Evolutionary conservation across 23 tunicate species (phyloP).

Genomic region (Halocynthia aurantium): DNA sequence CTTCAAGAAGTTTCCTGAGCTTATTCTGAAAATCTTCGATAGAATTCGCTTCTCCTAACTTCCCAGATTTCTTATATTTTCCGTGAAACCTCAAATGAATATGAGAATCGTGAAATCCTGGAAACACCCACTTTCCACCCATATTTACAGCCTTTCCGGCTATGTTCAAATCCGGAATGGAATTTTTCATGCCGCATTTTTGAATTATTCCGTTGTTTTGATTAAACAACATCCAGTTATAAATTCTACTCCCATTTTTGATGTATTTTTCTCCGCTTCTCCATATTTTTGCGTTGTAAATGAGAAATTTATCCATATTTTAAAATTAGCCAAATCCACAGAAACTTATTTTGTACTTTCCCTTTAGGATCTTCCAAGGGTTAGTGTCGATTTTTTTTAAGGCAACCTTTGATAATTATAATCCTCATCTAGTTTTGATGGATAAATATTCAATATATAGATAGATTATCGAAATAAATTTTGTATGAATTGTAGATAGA

Average conservation of each 20-base stretch:
- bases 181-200: slow-evolving; percentile 37
- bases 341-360: neutral
- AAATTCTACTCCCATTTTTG: slow-evolving; percentile 14
- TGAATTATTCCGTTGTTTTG: slow-evolving; percentile 27
- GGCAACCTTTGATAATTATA: no score
- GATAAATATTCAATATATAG: no score
- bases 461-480: no score
- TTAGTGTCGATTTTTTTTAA: no score
- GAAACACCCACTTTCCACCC: slow-evolving; percentile 65
- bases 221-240: slow-evolving; percentile 66
- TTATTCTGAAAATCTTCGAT: slow-evolving; percentile 37
- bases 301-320: slow-evolving; percentile 20
- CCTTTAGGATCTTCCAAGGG: no score
- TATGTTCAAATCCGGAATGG: neutral
- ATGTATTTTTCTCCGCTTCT: slow-evolving; percentile 6
- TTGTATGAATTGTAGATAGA: no score
- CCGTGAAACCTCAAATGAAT: slow-evolving; percentile 48
- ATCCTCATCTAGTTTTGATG: no score
- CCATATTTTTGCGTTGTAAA: slow-evolving; percentile 58
- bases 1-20: slow-evolving; percentile 13
- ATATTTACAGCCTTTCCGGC: slow-evolving; percentile 21
- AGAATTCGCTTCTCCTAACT: slow-evolving; percentile 28
- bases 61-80: neutral
- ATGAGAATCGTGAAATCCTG: slow-evolving; percentile 91
- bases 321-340: neutral